A percentile compares a stretch with the other conserved stretches of the same genome.
Conservation (phyloP, 1,140 invertebrate genomes). For the Zaprionus vittiger region DNA sequence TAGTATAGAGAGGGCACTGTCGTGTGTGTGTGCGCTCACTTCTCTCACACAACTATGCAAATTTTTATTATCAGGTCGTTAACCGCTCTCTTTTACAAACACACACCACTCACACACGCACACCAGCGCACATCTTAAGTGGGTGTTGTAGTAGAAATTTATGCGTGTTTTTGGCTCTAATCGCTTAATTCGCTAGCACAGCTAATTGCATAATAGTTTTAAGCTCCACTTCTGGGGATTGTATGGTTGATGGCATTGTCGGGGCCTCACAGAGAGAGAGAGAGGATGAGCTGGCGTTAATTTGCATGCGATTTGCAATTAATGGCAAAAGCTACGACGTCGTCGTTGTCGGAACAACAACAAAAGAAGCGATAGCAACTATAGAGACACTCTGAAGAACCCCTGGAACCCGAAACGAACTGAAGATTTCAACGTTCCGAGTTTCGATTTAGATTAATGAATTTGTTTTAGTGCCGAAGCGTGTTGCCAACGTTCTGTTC, state of each 20-base stretch:
- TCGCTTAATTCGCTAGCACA: constrained; percentile 68
- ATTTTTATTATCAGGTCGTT: constrained; percentile 79
- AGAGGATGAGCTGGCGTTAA: constrained; percentile 39
- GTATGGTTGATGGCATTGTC: background rate
- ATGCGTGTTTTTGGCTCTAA: constrained; percentile 61
- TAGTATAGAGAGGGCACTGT: background rate
- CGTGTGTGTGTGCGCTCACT: constrained; percentile 51
- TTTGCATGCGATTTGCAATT: constrained; percentile 75
- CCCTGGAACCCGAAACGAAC: constrained; percentile 21
- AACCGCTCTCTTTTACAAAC: constrained; percentile 55
- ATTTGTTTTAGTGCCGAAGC: constrained; percentile 38
- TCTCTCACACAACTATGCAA: constrained; percentile 61
- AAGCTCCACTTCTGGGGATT: constrained; percentile 23
- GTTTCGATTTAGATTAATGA: constrained; percentile 52
- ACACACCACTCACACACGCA: constrained; percentile 11
- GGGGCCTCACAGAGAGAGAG: constrained; percentile 9
- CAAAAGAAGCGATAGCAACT: constrained; percentile 13
- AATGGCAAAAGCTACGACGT: constrained; percentile 41
- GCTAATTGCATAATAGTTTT: constrained; percentile 79
- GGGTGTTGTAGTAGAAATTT: constrained; percentile 72
- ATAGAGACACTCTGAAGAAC: background rate
- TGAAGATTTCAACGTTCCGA: constrained; percentile 22
- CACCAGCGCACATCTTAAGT: constrained; percentile 56
- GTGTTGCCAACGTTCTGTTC: constrained; percentile 18
- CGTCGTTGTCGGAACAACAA: constrained; percentile 4